phyloP scores from a whole-genome alignment of 2,797 vertebrate genomes.

The Odontamblyopus rebecca region DNA sequence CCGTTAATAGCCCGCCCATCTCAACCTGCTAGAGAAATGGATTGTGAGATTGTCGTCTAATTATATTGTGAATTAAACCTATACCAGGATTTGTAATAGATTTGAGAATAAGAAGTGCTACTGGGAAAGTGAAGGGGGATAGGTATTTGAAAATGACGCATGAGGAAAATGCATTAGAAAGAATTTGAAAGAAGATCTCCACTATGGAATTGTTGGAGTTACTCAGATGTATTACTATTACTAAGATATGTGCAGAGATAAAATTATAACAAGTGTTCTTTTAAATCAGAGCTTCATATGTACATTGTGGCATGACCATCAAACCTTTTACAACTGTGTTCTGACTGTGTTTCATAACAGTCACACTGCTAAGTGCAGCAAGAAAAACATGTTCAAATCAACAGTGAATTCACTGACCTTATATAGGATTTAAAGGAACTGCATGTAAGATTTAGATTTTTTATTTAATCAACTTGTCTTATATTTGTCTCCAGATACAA shows the following conservation, averaged over 20 bases:
- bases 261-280: background rate
- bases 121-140: background rate
- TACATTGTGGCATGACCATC: too few relatives aligned
- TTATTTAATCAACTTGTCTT: too few relatives aligned
- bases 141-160: background rate
- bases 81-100: background rate
- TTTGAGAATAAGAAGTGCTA: background rate
- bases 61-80: background rate
- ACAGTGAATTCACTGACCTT: too few relatives aligned
- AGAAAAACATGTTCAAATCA: too few relatives aligned
- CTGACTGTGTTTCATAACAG: too few relatives aligned
- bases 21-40: slow-evolving; percentile 11
- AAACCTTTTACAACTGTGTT: too few relatives aligned
- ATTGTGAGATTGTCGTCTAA: slow-evolving; percentile 1
- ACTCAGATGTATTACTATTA: too few relatives aligned
- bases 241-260: background rate
- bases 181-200: background rate
- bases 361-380: too few relatives aligned
- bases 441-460: too few relatives aligned
- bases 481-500: too few relatives aligned
- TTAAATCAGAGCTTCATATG: background rate
- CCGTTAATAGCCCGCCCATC: slow-evolving; percentile 9
- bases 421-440: too few relatives aligned
- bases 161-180: background rate
- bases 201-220: background rate